phyloP scores from a whole-genome alignment of 2,113 vertebrate genomes.

The Dissostichus mawsoni region DNA sequence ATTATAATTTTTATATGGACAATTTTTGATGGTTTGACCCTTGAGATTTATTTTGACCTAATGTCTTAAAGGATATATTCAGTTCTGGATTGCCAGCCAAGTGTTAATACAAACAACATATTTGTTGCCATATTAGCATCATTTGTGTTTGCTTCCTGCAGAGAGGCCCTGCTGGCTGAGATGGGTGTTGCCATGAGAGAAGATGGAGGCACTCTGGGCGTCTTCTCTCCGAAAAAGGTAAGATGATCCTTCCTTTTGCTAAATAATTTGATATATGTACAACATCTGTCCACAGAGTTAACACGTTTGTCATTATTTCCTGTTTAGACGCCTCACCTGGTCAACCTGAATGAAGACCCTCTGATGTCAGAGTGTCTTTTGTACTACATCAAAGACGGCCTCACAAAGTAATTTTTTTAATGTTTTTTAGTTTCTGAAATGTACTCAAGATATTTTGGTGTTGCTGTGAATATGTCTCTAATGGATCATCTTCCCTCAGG shows the following conservation, averaged over 20 bases:
- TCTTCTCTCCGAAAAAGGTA: conserved; percentile 99
- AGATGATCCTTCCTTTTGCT: neutral
- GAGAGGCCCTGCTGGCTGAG: conserved; percentile 96
- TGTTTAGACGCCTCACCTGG: conserved; percentile 93
- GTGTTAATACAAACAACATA: neutral
- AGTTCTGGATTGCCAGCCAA: neutral
- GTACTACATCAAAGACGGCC: conserved; percentile 98
- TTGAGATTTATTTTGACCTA: neutral
- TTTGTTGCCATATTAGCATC: neutral
- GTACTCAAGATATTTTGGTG: neutral
- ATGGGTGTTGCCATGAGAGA: conserved; percentile 99
- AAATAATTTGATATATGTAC: neutral
- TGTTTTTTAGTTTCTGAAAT: neutral
- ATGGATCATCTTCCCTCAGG: conserved; percentile 71
- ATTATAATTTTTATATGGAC: neutral
- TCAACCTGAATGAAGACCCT: conserved; percentile 96
- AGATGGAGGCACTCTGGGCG: conserved; percentile 96
- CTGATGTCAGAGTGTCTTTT: conserved; percentile 98
- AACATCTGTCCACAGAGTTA: neutral
- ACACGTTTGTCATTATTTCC: neutral
- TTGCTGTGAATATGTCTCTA: neutral
- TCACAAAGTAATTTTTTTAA: conserved; percentile 88
- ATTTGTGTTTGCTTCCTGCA: conserved; percentile 65
- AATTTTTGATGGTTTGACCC: neutral
- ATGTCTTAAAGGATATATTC: neutral